Percentiles rank a stretch among this genome's conserved stretches.
These are phyloP conservation scores for Hydrozoanthus tunicans DNA, from an alignment of 64 coral and sea anemone species.

Conservation along the genomic window DNA sequence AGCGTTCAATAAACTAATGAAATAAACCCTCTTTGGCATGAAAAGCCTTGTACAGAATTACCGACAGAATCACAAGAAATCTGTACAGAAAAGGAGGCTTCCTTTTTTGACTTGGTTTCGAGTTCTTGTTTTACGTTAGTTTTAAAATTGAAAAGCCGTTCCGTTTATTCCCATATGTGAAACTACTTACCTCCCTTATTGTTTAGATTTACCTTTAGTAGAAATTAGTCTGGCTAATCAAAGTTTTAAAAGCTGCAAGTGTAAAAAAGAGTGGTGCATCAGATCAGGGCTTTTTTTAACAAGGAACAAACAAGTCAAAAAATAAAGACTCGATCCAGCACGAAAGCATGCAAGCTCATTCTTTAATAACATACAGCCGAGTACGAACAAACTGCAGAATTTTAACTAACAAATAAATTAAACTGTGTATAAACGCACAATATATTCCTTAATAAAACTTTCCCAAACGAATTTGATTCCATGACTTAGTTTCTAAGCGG, in stretches of 20 bases:
- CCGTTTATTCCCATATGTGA: background rate
- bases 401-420: background rate
- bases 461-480: conserved; percentile 5
- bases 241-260: background rate
- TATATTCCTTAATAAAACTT: conserved; percentile 22
- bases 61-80: background rate
- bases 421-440: background rate
- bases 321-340: background rate
- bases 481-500: background rate
- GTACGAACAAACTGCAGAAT: background rate
- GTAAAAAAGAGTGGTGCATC: background rate
- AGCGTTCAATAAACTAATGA: conserved; percentile 24
- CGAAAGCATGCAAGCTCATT: background rate
- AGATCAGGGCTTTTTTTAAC: background rate
- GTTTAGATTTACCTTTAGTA: conserved; percentile 16
- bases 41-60: background rate
- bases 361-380: background rate
- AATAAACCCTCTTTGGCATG: background rate
- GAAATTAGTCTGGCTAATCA: conserved; percentile 35
- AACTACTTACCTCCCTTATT: conserved; percentile 21
- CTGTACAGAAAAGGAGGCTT: background rate
- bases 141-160: background rate
- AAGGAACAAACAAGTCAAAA: background rate
- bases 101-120: conserved; percentile 22
- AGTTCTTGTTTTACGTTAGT: background rate